Evolutionary conservation across 2,113 vertebrate genomes (phyloP).

Genomic region (Albula goreensis): DNA sequence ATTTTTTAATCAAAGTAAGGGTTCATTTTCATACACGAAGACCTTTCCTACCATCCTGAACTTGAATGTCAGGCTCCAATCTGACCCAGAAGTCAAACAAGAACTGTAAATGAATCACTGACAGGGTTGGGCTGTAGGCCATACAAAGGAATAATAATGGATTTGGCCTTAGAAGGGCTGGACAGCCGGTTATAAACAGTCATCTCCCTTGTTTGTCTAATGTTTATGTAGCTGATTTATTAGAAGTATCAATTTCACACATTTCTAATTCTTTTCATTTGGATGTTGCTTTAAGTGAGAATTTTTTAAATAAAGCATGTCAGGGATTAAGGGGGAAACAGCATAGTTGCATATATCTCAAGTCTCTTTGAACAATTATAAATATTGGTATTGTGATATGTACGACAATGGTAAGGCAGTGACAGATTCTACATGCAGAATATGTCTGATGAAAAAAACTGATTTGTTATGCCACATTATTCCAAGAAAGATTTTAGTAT

Average conservation of each 20-base stretch:
- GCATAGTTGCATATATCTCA: not conserved
- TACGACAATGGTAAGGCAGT: not conserved
- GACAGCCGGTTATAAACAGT: not conserved
- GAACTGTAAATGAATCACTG: not conserved
- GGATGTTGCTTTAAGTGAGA: constrained; percentile 1
- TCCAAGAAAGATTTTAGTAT: not conserved
- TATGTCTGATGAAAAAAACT: not conserved
- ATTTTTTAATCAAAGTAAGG: not conserved
- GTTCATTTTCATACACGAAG: not conserved
- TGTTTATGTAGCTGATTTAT: constrained; percentile 17
- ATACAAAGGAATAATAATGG: not conserved
- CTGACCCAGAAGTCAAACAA: not conserved
- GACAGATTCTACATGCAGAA: not conserved
- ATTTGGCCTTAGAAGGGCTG: constrained; percentile 4
- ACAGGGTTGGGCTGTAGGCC: not conserved
- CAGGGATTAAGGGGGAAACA: not conserved
- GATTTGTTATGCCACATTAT: not conserved
- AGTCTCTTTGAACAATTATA: not conserved
- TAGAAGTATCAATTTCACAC: constrained; percentile 24
- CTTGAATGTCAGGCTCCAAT: not conserved
- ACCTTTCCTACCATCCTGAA: not conserved
- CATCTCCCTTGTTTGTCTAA: constrained; percentile 11
- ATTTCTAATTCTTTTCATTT: constrained; percentile 23
- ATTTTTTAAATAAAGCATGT: constrained; percentile 9
- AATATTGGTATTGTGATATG: not conserved